phyloP scores from a whole-genome alignment of 2,113 vertebrate genomes.

The Cynopterus brachyotis region DNA sequence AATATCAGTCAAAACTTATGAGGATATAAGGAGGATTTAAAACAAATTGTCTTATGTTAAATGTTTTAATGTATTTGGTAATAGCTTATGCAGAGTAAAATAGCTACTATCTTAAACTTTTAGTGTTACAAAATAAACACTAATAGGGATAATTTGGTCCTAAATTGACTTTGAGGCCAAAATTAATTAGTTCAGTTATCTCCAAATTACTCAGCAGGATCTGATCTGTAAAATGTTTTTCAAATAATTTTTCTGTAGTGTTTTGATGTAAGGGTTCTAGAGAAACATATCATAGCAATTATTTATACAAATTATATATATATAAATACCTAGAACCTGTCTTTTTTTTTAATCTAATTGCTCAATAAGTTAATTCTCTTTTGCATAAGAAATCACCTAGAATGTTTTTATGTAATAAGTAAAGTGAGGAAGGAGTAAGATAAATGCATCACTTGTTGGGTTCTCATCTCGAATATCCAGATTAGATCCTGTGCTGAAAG shows the following conservation, averaged over 20 bases:
- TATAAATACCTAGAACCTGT: slow-evolving; percentile 62
- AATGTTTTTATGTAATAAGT: background rate
- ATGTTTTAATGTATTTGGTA: background rate
- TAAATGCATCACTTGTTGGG: background rate
- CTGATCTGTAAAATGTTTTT: slow-evolving; percentile 24
- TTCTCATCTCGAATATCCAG: slow-evolving; percentile 79
- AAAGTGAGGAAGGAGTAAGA: background rate
- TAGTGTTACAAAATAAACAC: background rate
- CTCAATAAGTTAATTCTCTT: background rate
- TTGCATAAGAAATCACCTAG: background rate
- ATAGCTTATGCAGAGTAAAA: slow-evolving; percentile 15
- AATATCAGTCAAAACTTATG: background rate
- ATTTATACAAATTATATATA: slow-evolving; percentile 31
- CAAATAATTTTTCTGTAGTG: background rate
- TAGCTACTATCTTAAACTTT: background rate
- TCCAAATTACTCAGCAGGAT: background rate
- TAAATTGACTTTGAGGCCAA: background rate
- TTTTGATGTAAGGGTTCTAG: background rate
- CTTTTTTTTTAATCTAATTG: background rate
- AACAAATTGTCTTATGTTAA: background rate
- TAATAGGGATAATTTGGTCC: background rate
- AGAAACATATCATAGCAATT: background rate
- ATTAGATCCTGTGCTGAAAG: slow-evolving; percentile 92
- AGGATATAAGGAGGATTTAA: background rate
- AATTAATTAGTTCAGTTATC: slow-evolving; percentile 10